Evolutionary conservation across 2,113 vertebrate species (phyloP), one percentile per base, ranked within the genome.

Genomic region (Perca flavescens): DNA sequence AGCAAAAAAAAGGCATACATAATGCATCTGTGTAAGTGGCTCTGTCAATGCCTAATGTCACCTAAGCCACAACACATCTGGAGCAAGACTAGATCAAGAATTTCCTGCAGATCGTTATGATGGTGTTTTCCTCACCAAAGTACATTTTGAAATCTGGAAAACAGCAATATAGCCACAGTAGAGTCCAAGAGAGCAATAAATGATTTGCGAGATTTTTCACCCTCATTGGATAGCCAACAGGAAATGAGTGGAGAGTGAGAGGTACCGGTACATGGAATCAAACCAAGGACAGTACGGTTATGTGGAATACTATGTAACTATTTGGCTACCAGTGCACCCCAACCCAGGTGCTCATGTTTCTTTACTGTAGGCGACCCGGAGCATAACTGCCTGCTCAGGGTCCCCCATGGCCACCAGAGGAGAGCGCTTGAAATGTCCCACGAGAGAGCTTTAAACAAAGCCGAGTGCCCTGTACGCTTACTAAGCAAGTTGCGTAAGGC

Each of bases 21-120:
- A 68, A 89, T 82, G 67, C 34, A 86, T 74, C 21, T 63, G 70
- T 47, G 54, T 64, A 50, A 53, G 25, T 61, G 21, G 63, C 43
- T 71, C 62, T 19, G 56, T 47, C 17, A 25, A 5, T n/a, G 56
- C 36, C 19, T 28, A 9, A 56, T 58, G 60, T 47, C 52, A 74
- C 16, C 34, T 25, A 4, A 25, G 21, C 3, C 46, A 43, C 22
- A 25, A 14, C 43, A 25, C 79, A 54, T 49, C 53, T 58, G 34
- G 9, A 22, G 74, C 5, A 34, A 53, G 21, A 0, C 4, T 16
- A 63, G 34, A 62, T 53, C 0, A 47, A 34, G 21, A 12, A 7
- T 8, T 11, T 54, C 54, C 19, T 22, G 36, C 13, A 14, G 15
- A n/a, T 40, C n/a, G 40, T 52, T 4, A 12, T 40, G 15, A 36